Conservation (phyloP, 2,888 invertebrate genomes). For the Protophormia terraenovae region DNA sequence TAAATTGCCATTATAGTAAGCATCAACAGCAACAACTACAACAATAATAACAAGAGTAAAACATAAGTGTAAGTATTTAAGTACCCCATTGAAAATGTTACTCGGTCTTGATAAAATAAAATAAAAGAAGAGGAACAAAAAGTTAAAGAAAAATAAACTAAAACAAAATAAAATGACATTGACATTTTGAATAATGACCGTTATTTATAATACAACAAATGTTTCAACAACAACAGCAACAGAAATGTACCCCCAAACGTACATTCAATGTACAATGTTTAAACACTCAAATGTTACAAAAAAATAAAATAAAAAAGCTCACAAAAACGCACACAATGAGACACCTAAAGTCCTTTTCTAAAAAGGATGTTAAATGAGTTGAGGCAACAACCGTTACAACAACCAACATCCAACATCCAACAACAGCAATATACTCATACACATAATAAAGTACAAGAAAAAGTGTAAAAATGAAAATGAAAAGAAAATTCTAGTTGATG, state of each 20-base stretch:
- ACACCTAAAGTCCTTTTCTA: conserved; percentile 50
- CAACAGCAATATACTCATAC: background rate
- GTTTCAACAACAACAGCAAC: conserved; percentile 39
- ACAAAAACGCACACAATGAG: conserved; percentile 29
- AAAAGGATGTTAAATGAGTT: conserved; percentile 54
- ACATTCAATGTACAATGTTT: conserved; percentile 18
- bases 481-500: conserved; percentile 46
- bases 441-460: background rate
- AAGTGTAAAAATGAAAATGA: background rate
- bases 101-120: conserved; percentile 12
- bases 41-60: background rate
- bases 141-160: conserved; percentile 2
- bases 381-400: conserved; percentile 38
- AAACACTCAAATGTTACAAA: conserved; percentile 27
- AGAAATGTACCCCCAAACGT: conserved; percentile 13
- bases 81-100: conserved; percentile 35
- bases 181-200: conserved; percentile 78
- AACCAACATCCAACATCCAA: background rate
- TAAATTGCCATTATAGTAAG: conserved; percentile 31
- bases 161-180: conserved; percentile 74
- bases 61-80: conserved; percentile 34
- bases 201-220: conserved; percentile 64
- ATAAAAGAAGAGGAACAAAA: background rate
- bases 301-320: background rate
- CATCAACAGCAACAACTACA: conserved; percentile 6